Conservation (phyloP, 2,888 invertebrate genomes). For the Caenorhabditis angaria region DNA sequence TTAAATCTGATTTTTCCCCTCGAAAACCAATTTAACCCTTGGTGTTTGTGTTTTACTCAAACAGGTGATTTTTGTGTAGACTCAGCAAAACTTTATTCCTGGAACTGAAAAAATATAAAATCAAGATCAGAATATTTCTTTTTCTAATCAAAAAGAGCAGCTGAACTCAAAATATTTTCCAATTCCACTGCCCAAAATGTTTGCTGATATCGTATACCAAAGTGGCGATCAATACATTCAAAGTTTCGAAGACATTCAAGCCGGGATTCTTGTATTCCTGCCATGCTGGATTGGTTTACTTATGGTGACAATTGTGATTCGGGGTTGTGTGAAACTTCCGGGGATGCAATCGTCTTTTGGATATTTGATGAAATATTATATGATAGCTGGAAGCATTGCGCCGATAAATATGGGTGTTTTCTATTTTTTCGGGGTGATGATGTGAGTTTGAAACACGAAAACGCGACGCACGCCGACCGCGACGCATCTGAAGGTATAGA, state of each 20-base stretch:
- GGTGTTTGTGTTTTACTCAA: too few relatives aligned
- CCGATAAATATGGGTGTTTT: slow-evolving; percentile 17
- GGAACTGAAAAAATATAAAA: too few relatives aligned
- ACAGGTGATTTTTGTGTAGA: too few relatives aligned
- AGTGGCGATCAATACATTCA: neutral
- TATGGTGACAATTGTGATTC: neutral
- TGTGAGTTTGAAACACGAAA: too few relatives aligned
- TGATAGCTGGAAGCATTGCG: too few relatives aligned
- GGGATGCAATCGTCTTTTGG: neutral
- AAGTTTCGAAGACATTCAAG: neutral
- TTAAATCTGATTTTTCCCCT: too few relatives aligned
- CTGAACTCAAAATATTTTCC: too few relatives aligned
- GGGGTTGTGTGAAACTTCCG: neutral
- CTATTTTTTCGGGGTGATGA: slow-evolving; percentile 13
- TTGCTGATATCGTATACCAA: neutral
- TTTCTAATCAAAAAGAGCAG: too few relatives aligned
- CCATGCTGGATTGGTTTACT: neutral
- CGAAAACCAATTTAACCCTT: too few relatives aligned
- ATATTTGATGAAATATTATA: neutral
- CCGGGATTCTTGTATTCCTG: neutral
- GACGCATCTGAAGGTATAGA: too few relatives aligned
- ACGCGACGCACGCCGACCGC: too few relatives aligned
- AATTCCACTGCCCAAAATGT: neutral
- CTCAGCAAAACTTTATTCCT: too few relatives aligned
- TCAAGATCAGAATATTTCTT: neutral